Evolutionary conservation across 2,888 invertebrate genomes (phyloP).

Genomic region (Notodonta dromedarius): DNA sequence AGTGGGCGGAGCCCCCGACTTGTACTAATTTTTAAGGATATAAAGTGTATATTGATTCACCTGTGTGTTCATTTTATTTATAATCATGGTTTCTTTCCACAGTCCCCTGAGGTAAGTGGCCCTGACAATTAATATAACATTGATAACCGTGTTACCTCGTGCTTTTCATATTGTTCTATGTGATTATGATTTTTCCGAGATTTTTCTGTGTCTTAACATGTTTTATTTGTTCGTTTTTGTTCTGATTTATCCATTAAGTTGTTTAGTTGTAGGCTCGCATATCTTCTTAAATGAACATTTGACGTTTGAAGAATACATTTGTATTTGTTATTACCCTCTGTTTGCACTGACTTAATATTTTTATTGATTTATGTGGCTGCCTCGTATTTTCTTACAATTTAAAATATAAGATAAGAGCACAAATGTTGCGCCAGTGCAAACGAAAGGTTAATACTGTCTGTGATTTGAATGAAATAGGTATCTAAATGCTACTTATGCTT

Average conservation of each 20-base stretch:
- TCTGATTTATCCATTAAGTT: constrained; percentile 22
- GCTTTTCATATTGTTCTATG: background rate
- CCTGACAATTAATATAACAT: constrained; percentile 38
- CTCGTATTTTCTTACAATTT: too few relatives aligned
- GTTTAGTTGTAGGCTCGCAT: constrained; percentile 21
- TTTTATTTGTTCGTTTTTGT: constrained; percentile 14
- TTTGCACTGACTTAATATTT: too few relatives aligned
- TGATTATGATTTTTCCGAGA: constrained; percentile 14
- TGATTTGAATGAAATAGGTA: too few relatives aligned
- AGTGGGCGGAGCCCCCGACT: constrained; percentile 58
- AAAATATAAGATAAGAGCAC: too few relatives aligned
- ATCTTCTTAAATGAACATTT: constrained; percentile 8
- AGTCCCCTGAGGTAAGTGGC: constrained; percentile 77
- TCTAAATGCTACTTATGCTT: background rate
- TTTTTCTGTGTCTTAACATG: constrained; percentile 21
- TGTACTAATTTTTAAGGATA: constrained; percentile 82
- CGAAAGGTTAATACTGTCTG: too few relatives aligned
- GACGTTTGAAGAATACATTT: constrained; percentile 18
- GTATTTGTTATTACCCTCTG: too few relatives aligned
- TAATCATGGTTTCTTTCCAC: constrained; percentile 78
- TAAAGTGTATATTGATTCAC: constrained; percentile 84
- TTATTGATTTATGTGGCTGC: too few relatives aligned
- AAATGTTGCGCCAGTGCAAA: too few relatives aligned
- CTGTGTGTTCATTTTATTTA: constrained; percentile 82
- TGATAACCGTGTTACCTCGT: constrained; percentile 3